Conservation (phyloP, 1,140 invertebrate species). For the Drosophila nasuta region DNA sequence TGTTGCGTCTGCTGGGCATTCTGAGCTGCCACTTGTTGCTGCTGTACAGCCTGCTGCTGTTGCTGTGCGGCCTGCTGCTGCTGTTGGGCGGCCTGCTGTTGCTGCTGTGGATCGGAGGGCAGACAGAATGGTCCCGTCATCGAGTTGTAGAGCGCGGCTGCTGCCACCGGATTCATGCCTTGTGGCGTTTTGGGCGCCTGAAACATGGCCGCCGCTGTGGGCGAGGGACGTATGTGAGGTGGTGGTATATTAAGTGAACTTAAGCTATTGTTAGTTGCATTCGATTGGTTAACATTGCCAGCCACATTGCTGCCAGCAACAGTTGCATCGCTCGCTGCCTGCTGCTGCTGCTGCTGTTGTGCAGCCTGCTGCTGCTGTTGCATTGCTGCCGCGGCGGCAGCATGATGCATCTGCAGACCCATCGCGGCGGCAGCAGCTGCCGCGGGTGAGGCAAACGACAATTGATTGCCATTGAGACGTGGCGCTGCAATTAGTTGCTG, state of each 20-base stretch:
- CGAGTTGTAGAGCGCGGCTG: conserved; percentile 87
- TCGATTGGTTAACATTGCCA: conserved; percentile 60
- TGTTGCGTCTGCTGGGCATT: conserved; percentile 86
- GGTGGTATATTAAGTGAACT: conserved; percentile 87
- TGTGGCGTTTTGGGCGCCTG: conserved; percentile 91
- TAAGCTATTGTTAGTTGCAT: conserved; percentile 82
- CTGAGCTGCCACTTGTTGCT: conserved; percentile 84
- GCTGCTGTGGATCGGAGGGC: conserved; percentile 81
- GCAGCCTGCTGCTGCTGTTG: conserved; percentile 60
- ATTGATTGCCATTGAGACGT: conserved; percentile 77
- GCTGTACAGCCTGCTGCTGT: conserved; percentile 86
- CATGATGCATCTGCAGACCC: conserved; percentile 84
- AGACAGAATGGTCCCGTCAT: conserved; percentile 88
- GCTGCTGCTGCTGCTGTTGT: conserved; percentile 46
- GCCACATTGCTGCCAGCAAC: conserved; percentile 54
- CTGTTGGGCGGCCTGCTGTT: conserved; percentile 63
- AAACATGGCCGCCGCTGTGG: conserved; percentile 90
- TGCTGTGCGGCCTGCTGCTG: conserved; percentile 73
- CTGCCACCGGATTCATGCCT: conserved; percentile 88
- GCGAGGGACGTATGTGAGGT: conserved; percentile 89
- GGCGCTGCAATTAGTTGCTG: conserved; percentile 80
- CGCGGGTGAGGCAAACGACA: conserved; percentile 80
- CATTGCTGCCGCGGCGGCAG: conserved; percentile 81
- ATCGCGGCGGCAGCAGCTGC: conserved; percentile 82
- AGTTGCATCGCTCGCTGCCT: conserved; percentile 44